Conservation (phyloP, 2,888 invertebrate genomes). For the Nemoura dubitans region DNA sequence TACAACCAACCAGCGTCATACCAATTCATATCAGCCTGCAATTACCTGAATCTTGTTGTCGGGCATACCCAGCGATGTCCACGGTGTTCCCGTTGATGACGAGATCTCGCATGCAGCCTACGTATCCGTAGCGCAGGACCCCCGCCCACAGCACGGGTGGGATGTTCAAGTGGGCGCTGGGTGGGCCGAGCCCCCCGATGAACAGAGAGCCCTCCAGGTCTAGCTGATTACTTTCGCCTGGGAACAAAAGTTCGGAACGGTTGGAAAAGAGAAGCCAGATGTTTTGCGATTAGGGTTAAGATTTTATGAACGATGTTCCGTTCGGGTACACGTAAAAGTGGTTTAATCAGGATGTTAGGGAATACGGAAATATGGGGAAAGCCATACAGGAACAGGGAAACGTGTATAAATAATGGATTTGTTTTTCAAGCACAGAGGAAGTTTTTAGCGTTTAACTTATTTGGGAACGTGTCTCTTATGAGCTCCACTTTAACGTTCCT, state of each 20-base stretch:
- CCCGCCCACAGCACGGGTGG: conserved; percentile 93
- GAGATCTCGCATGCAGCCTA: conserved; percentile 92
- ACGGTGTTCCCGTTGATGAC: conserved; percentile 87
- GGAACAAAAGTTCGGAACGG: conserved; percentile 50
- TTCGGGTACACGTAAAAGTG: not conserved
- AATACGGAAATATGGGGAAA: not conserved
- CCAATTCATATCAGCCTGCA: conserved; percentile 17
- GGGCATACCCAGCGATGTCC: conserved; percentile 87
- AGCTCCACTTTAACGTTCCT: not conserved
- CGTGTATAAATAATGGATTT: not conserved
- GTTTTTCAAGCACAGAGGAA: not conserved
- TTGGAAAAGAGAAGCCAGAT: not conserved
- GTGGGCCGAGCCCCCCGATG: conserved; percentile 87
- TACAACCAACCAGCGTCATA: not conserved
- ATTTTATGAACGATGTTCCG: not conserved
- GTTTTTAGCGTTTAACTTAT: not conserved
- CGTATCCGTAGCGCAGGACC: conserved; percentile 87
- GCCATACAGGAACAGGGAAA: not conserved
- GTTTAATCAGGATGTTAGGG: not conserved
- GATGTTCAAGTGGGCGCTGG: conserved; percentile 75
- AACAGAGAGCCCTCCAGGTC: conserved; percentile 89
- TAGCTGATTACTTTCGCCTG: conserved; percentile 86
- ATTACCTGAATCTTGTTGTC: conserved; percentile 88
- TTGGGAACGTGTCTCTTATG: not conserved
- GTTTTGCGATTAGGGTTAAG: not conserved